Evolutionary conservation across 2,888 invertebrate genomes (phyloP).

Genomic region (Ephialtes manifestator): DNA sequence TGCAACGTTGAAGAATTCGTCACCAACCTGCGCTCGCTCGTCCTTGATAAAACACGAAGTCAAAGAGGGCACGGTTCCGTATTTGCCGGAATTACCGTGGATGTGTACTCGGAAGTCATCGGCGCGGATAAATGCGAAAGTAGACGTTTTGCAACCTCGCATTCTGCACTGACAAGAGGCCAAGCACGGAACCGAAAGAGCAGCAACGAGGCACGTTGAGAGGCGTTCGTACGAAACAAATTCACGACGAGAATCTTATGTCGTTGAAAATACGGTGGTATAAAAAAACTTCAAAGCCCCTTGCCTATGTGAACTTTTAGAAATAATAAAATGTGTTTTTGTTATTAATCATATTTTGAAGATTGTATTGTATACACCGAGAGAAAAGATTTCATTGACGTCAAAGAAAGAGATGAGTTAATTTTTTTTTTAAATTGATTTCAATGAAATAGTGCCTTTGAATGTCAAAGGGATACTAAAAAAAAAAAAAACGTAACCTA

Average conservation of each 20-base stretch:
- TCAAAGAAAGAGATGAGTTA: no score
- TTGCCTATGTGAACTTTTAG: no score
- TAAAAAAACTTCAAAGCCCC: neutral
- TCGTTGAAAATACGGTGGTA: neutral
- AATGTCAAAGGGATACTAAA: no score
- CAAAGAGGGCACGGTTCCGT: constrained; percentile 50
- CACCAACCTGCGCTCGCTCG: neutral
- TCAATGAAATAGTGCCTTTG: no score
- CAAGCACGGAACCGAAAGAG: constrained; percentile 25
- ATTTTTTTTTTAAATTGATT: no score
- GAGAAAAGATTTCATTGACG: no score
- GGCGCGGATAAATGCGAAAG: constrained; percentile 44
- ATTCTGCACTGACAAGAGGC: constrained; percentile 9
- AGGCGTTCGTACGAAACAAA: constrained; percentile 11
- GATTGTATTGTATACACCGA: no score
- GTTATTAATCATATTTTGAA: neutral
- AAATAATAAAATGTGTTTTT: neutral
- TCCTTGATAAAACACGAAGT: constrained; percentile 57
- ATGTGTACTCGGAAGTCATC: constrained; percentile 47
- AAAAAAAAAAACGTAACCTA: no score
- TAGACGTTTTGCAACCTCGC: constrained; percentile 37
- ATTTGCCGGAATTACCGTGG: constrained; percentile 59
- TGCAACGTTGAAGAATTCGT: constrained; percentile 26
- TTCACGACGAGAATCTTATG: constrained; percentile 1
- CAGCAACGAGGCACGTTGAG: constrained; percentile 13